These are phyloP conservation scores for Silurus asotus DNA, from an alignment of 2,113 vertebrate genomes.

Conservation along the genomic window DNA sequence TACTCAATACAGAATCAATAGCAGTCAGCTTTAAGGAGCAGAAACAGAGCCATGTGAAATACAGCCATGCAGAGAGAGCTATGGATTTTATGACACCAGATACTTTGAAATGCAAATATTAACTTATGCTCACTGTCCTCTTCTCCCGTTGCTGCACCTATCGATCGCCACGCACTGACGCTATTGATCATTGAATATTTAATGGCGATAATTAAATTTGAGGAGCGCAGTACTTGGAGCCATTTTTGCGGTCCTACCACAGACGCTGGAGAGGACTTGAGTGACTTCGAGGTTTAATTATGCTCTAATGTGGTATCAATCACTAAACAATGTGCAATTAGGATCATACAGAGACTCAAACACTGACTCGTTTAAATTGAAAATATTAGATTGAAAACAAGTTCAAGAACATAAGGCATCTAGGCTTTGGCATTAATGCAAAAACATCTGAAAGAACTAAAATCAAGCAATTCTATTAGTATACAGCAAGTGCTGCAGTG, in stretches of 20 bases:
- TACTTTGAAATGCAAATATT: conserved; percentile 83
- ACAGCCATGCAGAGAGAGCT: conserved; percentile 78
- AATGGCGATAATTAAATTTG: conserved; percentile 79
- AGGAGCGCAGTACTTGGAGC: conserved; percentile 72
- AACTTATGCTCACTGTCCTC: conserved; percentile 81
- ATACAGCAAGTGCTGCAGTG: neutral
- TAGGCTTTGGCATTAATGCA: neutral
- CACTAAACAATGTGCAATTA: conserved; percentile 29
- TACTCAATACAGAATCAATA: conserved; percentile 77
- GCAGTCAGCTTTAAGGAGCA: conserved; percentile 75
- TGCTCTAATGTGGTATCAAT: conserved; percentile 37
- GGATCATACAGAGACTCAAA: neutral
- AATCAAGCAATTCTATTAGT: neutral
- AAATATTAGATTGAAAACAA: neutral
- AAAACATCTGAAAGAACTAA: neutral
- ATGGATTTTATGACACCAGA: conserved; percentile 79
- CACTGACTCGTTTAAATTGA: neutral
- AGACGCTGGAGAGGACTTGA: conserved; percentile 44
- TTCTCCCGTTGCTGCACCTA: conserved; percentile 71
- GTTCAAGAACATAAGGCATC: neutral
- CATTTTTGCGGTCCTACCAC: conserved; percentile 59
- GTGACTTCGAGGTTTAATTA: conserved; percentile 42
- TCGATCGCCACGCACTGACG: conserved; percentile 78
- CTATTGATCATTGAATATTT: conserved; percentile 84
- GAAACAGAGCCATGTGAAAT: conserved; percentile 79